These are phyloP conservation scores for Acropora yongei DNA, from an alignment of 64 coral and sea anemone species.

Conservation along the genomic window DNA sequence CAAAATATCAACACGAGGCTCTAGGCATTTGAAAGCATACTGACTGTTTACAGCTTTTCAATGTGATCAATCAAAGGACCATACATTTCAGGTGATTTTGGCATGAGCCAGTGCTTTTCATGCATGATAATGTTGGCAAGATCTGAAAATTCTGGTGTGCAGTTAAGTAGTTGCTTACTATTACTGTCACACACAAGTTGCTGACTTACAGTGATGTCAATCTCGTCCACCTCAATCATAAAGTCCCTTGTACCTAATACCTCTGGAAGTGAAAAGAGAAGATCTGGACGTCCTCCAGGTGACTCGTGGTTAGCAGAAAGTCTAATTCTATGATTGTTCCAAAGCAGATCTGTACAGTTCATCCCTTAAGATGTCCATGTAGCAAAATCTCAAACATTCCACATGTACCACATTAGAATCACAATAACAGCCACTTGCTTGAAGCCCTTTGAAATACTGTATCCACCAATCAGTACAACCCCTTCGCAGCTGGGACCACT, in stretches of 20 bases:
- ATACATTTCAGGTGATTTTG: not conserved
- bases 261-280: not conserved
- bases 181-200: not conserved
- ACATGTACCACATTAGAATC: conserved; percentile 13
- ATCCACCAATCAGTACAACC: conserved; percentile 26
- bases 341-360: conserved; percentile 63
- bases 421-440: conserved; percentile 16
- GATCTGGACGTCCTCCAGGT: conserved; percentile 19
- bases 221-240: not conserved
- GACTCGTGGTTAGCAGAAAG: conserved; percentile 56
- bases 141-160: not conserved
- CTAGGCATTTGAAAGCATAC: not conserved
- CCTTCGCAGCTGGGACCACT: conserved; percentile 6
- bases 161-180: not conserved
- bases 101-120: not conserved
- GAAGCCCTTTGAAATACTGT: conserved; percentile 12
- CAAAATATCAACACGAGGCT: not conserved
- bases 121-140: not conserved
- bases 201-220: not conserved
- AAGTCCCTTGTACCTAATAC: not conserved
- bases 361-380: conserved; percentile 38
- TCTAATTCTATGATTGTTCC: conserved; percentile 63
- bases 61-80: not conserved
- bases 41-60: not conserved
- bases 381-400: conserved; percentile 71